Evolutionary conservation across 2,113 vertebrate genomes (phyloP), one percentile per base, ranked within the genome.

Genomic region (Gobio gobio): DNA sequence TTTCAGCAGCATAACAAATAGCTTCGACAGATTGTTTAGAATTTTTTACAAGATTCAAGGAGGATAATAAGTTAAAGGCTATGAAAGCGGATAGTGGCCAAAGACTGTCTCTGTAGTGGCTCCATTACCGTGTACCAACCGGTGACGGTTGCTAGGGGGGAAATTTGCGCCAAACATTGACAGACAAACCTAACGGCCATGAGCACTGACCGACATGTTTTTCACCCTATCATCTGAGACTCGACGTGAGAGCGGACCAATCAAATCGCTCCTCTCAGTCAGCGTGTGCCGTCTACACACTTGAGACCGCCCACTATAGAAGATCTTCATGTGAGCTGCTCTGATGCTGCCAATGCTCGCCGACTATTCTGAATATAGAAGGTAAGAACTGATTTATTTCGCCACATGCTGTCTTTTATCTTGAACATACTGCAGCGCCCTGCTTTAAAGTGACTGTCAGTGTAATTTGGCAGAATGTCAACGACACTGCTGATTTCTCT

Each of bases 141-240:
- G 87, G 83, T 83, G 85, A 79, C 88, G 90, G 94, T 95, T 95
- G 92, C 94, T 93, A 95, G 87, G 94, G 92, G 74, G 91, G 85
- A 90, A 81, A 77, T 54, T 89, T 89, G 86, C 85, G 90, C 90
- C 90, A 73, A 89, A 83, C 75, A 43, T 20, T 63, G 14, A 64
- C 75, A 85, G 82, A 83, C 24, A 85, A 90, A 75, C 84, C 0
- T 78, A 12, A 20, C 0, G 2, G 0, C 18, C 47, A 18, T 4
- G 36, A 2, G 45, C 0, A 1, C 78, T 87, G 84, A 94, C 12
- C 1, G 91, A 89, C 90, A 88, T 13, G 6, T 4, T 0, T 5
- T 0, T 45, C 0, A 81, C 79, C 94, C 92, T 89, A 93, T 94
- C 3, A 0, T 0, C 45, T 2, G 1, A 2, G n/a, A 18, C 22